Evolutionary conservation across 1,140 invertebrate species (phyloP).

Genomic region (Pemphigus obesinymphae): DNA sequence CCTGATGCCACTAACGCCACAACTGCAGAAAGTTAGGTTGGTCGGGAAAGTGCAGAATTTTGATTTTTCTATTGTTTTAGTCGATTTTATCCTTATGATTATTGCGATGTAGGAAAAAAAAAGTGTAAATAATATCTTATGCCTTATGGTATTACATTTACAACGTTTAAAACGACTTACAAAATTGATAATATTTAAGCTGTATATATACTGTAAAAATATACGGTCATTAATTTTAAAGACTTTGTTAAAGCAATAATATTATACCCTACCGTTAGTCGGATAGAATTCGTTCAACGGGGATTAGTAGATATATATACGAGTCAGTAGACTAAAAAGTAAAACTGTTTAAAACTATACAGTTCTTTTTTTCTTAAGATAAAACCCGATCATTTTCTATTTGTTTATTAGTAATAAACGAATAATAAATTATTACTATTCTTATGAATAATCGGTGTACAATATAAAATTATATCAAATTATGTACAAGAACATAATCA

Average conservation of each 20-base stretch:
- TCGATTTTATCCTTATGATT: too few relatives aligned
- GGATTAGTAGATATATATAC: neutral
- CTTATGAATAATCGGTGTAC: too few relatives aligned
- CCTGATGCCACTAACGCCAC: too few relatives aligned
- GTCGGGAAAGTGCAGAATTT: too few relatives aligned
- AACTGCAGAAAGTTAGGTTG: too few relatives aligned
- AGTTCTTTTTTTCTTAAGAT: neutral
- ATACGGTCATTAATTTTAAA: slow-evolving; percentile 17
- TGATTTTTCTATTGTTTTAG: too few relatives aligned
- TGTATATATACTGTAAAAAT: neutral
- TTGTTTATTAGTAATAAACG: neutral
- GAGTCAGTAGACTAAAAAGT: neutral
- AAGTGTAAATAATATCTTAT: neutral
- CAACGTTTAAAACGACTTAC: neutral
- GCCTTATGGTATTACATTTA: neutral
- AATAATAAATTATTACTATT: too few relatives aligned
- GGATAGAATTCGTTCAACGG: neutral
- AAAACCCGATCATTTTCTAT: neutral
- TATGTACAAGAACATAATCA: neutral
- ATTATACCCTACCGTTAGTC: neutral
- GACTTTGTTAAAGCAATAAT: neutral
- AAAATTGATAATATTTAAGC: neutral
- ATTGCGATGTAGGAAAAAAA: neutral
- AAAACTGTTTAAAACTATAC: neutral
- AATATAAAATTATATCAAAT: too few relatives aligned